Evolutionary conservation across 2,888 invertebrate genomes (phyloP), one percentile per base, ranked within the genome.

Genomic region (Scaptomyza parva): DNA sequence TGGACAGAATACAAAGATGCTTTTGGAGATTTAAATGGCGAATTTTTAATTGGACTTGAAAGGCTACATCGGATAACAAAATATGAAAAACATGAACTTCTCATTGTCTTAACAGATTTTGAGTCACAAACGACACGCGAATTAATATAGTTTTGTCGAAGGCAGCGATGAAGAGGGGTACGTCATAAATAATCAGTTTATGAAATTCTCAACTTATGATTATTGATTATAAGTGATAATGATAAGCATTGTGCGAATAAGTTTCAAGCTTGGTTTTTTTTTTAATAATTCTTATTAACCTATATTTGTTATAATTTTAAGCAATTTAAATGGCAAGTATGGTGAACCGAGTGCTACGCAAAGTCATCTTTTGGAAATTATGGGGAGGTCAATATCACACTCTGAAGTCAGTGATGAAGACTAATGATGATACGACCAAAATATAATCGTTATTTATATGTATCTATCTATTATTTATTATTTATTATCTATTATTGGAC

Each of bases 41-140:
- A 69, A 12, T 52, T 39, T 18, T 69, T 69, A n/a, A 52, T 69
- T 14, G 68, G 61, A 0, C 14, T 43, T 61, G 1, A 26, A 48
- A 1, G 9, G 1, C 24, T 69, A 2, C 41, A 66, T 39, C 14
- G 22, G 14, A 30, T 69, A 8, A 66, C 68, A 11, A 28, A 1
- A 3, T 3, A 48, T 1, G 40, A 33, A 8, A 28, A 18, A 12
- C 47, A 66, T 11, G 52, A 55, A 8, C 20, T 69, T 3, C 8
- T 20, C 2, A 37, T 68, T 30, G 8, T 5, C 12, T 18, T 65
- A 0, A 20, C 14, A 2, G 44, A 61, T 54, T n/a, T 1, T 11
- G 0, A n/a, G 26, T 47, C 1, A 0, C 3, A 1, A 1, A 0
- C 2, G 0, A 2, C 20, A 20, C 9, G 61, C 47, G 4, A 17